Evolutionary conservation across 2,797 vertebrate species (phyloP), one percentile per base, ranked within the genome.

Genomic region (Rhinichthys osculus): DNA sequence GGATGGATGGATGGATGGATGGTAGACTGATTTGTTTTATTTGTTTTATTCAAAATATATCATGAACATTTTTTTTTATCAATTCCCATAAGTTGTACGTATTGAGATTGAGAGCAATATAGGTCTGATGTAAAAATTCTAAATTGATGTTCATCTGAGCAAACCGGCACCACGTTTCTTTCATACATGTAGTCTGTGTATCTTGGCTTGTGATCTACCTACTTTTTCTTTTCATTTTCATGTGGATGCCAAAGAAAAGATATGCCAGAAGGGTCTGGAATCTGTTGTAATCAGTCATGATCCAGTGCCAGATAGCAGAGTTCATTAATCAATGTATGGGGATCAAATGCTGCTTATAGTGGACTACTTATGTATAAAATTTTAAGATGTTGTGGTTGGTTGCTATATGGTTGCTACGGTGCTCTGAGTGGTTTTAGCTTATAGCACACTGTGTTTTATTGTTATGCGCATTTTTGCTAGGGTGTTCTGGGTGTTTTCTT

Each of bases 231-330:
- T 87, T 35, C 19, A 50, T 50, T 30, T 72, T 6, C 10, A 8
- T 40, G 2, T 42, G 27, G 38, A 33, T 84, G 77, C 82, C 82
- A 84, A 79, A 38, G 42, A 17, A 67, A 72, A 81, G 69, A 74
- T n/a, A 73, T 62, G 47, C 35, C 59, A 87, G 82, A 17, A 30
- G 44, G 54, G 69, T 27, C 62, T 72, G 67, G 62, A 40, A 50
- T 84, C 81, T 72, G 23, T 62, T 80, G 59, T 50, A 66, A 79
- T 73, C 70, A 57, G 33, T 81, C 27, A 50, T 62, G 38, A 54
- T 44, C 23, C 47, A 40, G 30, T 59, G 42, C 52, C 81, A 79
- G 47, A 50, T 54, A 87, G 33, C 42, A 47, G 7, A 30, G 67
- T 42, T 78, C 54, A 72, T 79, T 64, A 59, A 82, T 78, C 80